Evolutionary conservation across 2,113 vertebrate genomes (phyloP).

Genomic region (Aegypius monachus): DNA sequence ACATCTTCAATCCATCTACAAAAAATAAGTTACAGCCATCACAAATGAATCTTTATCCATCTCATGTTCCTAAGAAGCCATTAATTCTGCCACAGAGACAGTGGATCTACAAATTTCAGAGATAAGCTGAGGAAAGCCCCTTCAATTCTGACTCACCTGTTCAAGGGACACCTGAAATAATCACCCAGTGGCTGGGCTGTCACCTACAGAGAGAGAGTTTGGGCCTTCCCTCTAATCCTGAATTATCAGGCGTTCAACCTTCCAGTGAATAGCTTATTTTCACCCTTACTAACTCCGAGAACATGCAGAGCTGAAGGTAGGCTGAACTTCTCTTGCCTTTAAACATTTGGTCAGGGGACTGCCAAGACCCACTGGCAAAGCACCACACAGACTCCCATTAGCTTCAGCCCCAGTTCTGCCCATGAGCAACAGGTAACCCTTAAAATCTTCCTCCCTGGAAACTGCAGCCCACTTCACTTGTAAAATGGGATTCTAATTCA

Average conservation of each 20-base stretch:
- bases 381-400: rapidly evolving
- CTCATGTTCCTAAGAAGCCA: neutral
- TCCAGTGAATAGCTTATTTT: neutral
- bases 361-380: neutral
- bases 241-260: neutral
- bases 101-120: neutral
- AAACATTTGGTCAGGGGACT: neutral
- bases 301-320: neutral
- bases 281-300: neutral
- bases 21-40: neutral
- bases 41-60: neutral
- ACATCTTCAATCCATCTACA: neutral
- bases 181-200: neutral
- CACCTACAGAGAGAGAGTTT: neutral
- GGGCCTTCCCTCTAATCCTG: neutral
- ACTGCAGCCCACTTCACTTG: neutral
- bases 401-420: neutral
- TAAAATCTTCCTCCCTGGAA: neutral
- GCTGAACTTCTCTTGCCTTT: neutral
- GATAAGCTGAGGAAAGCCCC: neutral
- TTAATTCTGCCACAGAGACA: neutral
- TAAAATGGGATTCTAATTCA: neutral
- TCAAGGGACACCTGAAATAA: neutral
- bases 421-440: neutral
- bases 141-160: neutral